A percentile compares a stretch with the other conserved stretches of the same genome.
phyloP scores from a whole-genome alignment of 2,888 invertebrate species.

The Yponomeuta sedellus region DNA sequence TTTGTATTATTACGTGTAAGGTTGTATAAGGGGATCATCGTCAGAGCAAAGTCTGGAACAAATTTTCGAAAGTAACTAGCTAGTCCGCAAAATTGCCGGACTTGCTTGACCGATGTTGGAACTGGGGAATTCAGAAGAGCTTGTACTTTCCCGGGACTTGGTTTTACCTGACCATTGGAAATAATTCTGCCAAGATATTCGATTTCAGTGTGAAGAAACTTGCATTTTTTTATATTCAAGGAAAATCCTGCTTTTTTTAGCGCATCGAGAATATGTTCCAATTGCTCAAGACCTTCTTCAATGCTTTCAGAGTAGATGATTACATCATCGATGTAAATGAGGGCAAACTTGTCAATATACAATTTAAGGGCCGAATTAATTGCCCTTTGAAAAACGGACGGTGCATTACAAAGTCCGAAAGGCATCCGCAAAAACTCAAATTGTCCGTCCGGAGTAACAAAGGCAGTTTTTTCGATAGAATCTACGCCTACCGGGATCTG shows the following conservation, averaged over 20 bases:
- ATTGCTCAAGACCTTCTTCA: neutral
- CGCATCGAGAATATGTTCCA: neutral
- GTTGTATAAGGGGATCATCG: too few species aligned
- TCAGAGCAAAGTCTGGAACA: too few species aligned
- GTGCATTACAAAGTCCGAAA: neutral
- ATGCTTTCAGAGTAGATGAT: neutral
- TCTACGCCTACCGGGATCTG: neutral
- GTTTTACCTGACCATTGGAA: too few species aligned
- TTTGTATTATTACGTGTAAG: too few species aligned
- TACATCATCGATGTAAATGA: slow-evolving; percentile 5
- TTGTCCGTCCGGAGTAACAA: neutral
- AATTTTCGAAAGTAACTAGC: too few species aligned
- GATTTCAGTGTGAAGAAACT: neutral
- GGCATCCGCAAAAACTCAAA: slow-evolving; percentile 10
- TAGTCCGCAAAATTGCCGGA: too few species aligned
- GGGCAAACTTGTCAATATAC: neutral
- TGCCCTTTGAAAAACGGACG: neutral
- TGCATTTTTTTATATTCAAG: neutral
- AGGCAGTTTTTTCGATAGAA: slow-evolving; percentile 5
- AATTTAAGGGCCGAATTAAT: neutral
- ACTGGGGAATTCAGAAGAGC: too few species aligned
- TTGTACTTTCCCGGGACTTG: too few species aligned
- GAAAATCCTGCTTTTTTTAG: neutral
- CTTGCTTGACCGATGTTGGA: too few species aligned
- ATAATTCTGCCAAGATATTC: slow-evolving; percentile 5